These are phyloP conservation scores for Neotoxoptera formosana DNA, from an alignment of 1,140 invertebrate species.

Conservation along the genomic window DNA sequence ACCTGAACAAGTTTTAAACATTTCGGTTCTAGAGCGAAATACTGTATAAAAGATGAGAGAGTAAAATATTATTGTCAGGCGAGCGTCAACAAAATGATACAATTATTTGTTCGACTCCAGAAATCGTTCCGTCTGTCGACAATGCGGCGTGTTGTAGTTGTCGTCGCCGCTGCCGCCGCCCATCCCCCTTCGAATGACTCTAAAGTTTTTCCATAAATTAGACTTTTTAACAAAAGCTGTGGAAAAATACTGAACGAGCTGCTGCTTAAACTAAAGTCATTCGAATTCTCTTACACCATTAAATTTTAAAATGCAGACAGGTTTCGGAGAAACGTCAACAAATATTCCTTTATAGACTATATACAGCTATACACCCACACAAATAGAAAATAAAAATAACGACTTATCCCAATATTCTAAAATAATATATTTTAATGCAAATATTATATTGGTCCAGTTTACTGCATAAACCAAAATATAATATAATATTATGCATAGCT, in stretches of 20 bases:
- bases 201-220: conserved; percentile 38
- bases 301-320: neutral
- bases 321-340: neutral
- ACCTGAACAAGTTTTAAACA: conserved; percentile 1
- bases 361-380: too few relatives aligned
- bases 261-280: neutral
- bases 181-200: neutral
- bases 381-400: neutral
- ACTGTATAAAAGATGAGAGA: neutral
- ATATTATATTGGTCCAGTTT: neutral
- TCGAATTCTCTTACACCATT: neutral
- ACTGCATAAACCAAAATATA: neutral
- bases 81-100: neutral
- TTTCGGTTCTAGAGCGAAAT: neutral
- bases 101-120: neutral
- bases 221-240: conserved; percentile 23
- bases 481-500: neutral
- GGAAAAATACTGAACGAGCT: neutral
- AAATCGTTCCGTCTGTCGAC: neutral
- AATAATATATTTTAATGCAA: neutral
- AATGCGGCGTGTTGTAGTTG: neutral
- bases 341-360: neutral
- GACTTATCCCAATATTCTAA: neutral
- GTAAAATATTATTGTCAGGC: conserved; percentile 1
- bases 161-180: too few relatives aligned